These are phyloP conservation scores for Dryas iulia DNA, from an alignment of 1,140 invertebrate genomes.

Conservation along the genomic window DNA sequence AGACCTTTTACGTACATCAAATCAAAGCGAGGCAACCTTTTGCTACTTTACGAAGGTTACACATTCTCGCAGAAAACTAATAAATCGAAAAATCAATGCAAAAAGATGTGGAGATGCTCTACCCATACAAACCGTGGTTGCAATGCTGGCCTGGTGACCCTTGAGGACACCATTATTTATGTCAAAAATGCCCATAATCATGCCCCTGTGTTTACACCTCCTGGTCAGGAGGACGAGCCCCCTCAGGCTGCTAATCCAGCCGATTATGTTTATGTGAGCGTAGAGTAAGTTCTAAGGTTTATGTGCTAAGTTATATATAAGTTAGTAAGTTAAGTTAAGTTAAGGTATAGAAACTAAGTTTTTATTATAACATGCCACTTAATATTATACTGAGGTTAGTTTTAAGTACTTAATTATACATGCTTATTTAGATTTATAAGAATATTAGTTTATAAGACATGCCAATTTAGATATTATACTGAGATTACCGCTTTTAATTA, in stretches of 20 bases:
- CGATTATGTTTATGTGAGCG: background rate
- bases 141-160: background rate
- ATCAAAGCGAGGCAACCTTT: background rate
- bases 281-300: too few relatives aligned
- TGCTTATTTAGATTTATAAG: too few relatives aligned
- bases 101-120: background rate
- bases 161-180: background rate
- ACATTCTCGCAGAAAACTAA: background rate
- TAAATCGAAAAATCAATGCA: background rate
- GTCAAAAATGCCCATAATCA: background rate
- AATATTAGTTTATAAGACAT: background rate
- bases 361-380: background rate
- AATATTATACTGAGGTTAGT: background rate
- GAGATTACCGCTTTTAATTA: background rate
- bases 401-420: background rate
- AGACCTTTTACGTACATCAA: background rate
- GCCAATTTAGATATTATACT: background rate
- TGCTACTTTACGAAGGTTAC: background rate
- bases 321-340: too few relatives aligned
- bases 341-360: too few relatives aligned
- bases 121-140: background rate
- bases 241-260: background rate
- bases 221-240: background rate
- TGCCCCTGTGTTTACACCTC: background rate
- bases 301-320: too few relatives aligned